phyloP scores from a whole-genome alignment of 2,888 invertebrate species.

The Eumacrocentrus americanus region DNA sequence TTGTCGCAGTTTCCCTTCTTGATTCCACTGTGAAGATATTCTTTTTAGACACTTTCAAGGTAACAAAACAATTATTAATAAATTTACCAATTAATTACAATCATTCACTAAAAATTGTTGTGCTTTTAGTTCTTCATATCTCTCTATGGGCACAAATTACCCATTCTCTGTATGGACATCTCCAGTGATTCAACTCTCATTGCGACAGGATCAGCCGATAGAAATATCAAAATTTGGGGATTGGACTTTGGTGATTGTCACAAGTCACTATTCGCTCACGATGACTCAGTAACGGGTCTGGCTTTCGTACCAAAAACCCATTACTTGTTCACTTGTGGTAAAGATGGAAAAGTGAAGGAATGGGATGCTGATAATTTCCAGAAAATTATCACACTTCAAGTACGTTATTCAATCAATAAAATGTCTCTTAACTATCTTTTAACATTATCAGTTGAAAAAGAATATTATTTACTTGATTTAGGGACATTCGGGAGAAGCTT shows the following conservation, averaged over 20 bases:
- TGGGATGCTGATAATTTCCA: conserved; percentile 96
- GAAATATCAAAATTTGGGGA: conserved; percentile 97
- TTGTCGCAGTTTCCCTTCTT: conserved; percentile 86
- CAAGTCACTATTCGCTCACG: conserved; percentile 93
- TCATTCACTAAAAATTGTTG: too few relatives aligned
- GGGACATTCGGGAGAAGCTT: conserved; percentile 85
- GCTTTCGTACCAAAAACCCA: conserved; percentile 91
- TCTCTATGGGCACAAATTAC: conserved; percentile 95
- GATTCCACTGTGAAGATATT: conserved; percentile 96
- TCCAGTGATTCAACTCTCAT: conserved; percentile 86
- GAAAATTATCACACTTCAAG: conserved; percentile 86
- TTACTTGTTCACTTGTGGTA: conserved; percentile 90
- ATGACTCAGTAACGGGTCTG: conserved; percentile 89
- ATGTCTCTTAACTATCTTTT: too few relatives aligned
- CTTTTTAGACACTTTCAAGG: conserved; percentile 93
- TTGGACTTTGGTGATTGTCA: conserved; percentile 99
- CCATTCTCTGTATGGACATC: conserved; percentile 92
- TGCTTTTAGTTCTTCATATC: conserved; percentile 81
- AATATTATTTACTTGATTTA: conserved; percentile 53
- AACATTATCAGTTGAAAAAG: too few relatives aligned
- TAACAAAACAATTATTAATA: too few relatives aligned
- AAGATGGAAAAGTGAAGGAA: conserved; percentile 92
- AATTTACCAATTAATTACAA: too few relatives aligned
- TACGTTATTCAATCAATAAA: too few relatives aligned
- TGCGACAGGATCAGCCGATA: conserved; percentile 93